Base-by-base conservation (phyloP, 2,888 invertebrate species). In the Eupithecia centaureata region DNA sequence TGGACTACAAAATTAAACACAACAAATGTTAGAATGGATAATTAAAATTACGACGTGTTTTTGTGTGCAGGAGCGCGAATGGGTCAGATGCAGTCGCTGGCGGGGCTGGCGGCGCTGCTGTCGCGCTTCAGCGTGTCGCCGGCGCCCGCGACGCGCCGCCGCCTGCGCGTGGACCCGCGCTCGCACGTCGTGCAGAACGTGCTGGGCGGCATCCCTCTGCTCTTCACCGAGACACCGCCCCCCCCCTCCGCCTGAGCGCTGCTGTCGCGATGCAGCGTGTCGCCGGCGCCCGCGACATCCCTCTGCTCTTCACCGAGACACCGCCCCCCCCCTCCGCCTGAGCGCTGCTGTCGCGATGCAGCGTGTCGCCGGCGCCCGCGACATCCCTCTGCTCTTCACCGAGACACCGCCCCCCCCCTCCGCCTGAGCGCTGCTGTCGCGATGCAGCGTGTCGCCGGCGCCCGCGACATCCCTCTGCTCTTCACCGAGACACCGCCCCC, bases 51-150 rank as follows among this genome's bases (percentile, higher is more conserved):
- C n/a, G 22, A 38, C 10, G 32, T 47, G 35, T 62, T 58, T 15
- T 38, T 63, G 38, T 18, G 30, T 60, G 8, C 82, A 89, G 89
- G 88, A n/a, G 85, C 83, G 35, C 86, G 89, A 0, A 65, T 89
- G 59, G 89, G 90, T 0, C 72, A 82, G 51, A 88, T 90, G 89
- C 89, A 90, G 82, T 87, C 89, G 13, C 78, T 89, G 74, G 87
- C 89, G 0, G 89, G 89, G 2, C 77, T 89, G 61, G 88, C 88
- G 25, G 86, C 88, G 18, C 71, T 90, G 28, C 79, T 90, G 67
- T 77, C 84, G 5, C 70, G 69, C 64, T 85, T 79, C 70, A 63
- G 78, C 0, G 86, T 89, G 63, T 57, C 73, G 13, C 88, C 89
- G 5, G 85, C 84, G 4, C 70, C 76, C 0, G 71, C 63, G 22